phyloP scores from a whole-genome alignment of 1,140 invertebrate genomes.

The Nasonia giraulti region DNA sequence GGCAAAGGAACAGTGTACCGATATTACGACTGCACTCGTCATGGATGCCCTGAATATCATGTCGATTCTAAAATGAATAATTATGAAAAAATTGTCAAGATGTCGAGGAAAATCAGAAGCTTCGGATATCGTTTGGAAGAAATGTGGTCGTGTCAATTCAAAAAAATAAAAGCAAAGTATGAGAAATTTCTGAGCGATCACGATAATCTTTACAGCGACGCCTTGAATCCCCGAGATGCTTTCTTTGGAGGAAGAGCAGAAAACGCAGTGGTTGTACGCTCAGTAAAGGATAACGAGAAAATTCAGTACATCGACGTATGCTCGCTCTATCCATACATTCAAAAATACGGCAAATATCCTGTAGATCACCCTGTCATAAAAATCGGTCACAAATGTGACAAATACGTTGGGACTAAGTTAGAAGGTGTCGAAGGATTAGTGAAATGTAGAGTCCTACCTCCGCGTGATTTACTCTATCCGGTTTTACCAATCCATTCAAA shows the following conservation, averaged over 20 bases:
- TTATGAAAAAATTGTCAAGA: neutral
- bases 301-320: conserved; percentile 65
- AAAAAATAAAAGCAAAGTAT: neutral
- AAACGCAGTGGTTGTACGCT: conserved; percentile 58
- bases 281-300: conserved; percentile 57
- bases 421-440: conserved; percentile 48
- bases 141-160: neutral
- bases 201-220: neutral
- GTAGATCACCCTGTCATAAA: conserved; percentile 65
- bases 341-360: conserved; percentile 61
- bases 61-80: neutral
- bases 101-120: neutral
- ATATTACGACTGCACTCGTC: neutral
- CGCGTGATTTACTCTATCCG: conserved; percentile 53
- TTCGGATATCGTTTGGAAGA: neutral
- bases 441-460: conserved; percentile 55
- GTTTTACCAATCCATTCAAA: conserved; percentile 48
- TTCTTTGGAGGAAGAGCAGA: conserved; percentile 68
- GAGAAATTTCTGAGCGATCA: neutral
- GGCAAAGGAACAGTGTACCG: neutral
- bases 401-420: neutral
- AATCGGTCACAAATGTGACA: conserved; percentile 26
- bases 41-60: neutral
- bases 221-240: conserved; percentile 49
- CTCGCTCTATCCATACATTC: conserved; percentile 62